Conservation (phyloP, 1,140 invertebrate species). For the Neodiprion fabricii region DNA sequence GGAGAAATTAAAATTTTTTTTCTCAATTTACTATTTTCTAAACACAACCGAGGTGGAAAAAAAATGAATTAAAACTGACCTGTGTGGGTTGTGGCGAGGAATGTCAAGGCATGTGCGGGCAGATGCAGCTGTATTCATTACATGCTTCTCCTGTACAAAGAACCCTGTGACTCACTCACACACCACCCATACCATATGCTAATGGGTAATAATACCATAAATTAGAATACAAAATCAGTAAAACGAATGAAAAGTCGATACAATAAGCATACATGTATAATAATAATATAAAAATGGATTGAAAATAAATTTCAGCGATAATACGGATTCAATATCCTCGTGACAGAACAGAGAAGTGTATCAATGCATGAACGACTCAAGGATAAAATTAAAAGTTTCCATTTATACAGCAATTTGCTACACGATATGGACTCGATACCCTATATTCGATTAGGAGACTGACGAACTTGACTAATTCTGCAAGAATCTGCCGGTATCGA, state of each 20-base stretch:
- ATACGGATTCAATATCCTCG: neutral
- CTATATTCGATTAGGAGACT: too few relatives aligned
- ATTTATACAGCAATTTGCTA: too few relatives aligned
- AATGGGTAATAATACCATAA: neutral
- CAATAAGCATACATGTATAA: neutral
- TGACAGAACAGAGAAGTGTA: too few relatives aligned
- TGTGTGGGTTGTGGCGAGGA: slow-evolving; percentile 57
- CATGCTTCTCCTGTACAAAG: slow-evolving; percentile 62
- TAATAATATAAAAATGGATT: slow-evolving; percentile 3
- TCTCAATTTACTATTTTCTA: too few relatives aligned
- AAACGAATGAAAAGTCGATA: neutral
- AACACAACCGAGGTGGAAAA: neutral
- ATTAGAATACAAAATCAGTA: neutral
- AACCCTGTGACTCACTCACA: slow-evolving; percentile 59
- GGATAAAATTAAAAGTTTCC: too few relatives aligned
- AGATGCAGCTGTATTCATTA: slow-evolving; percentile 55
- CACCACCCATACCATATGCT: slow-evolving; percentile 37
- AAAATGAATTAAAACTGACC: slow-evolving; percentile 49
- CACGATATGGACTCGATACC: too few relatives aligned
- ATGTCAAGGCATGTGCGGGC: slow-evolving; percentile 57
- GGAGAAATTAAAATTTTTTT: too few relatives aligned
- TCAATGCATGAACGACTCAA: too few relatives aligned
- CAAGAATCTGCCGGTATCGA: too few relatives aligned
- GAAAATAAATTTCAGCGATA: slow-evolving; percentile 13
- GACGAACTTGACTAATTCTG: too few relatives aligned